Conservation (phyloP, 2,113 vertebrate genomes). For the Lamprotornis superbus region DNA sequence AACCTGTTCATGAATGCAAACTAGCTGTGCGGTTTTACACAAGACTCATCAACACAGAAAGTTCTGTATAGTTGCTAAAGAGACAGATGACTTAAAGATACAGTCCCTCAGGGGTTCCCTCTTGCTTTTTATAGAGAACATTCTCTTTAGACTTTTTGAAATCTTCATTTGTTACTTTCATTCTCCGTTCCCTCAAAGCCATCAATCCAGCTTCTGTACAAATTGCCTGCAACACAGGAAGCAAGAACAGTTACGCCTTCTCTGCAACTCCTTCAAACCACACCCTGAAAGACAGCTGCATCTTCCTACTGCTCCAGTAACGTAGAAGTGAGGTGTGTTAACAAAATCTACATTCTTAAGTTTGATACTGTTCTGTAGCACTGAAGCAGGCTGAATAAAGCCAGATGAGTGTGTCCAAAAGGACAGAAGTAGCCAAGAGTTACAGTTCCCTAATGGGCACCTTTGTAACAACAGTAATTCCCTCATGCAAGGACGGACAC, state of each 20-base stretch:
- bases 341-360: not conserved
- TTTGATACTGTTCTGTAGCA: not conserved
- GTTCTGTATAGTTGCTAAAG: not conserved
- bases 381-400: not conserved
- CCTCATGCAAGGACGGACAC: not conserved
- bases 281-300: not conserved
- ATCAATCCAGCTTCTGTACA: slow-evolving; percentile 97
- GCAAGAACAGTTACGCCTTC: not conserved
- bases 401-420: not conserved
- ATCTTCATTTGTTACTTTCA: slow-evolving; percentile 99
- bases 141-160: slow-evolving; percentile 99
- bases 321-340: not conserved
- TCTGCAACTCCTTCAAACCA: not conserved
- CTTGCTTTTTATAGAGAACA: slow-evolving; percentile 97
- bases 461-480: not conserved
- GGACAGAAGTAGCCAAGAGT: not conserved
- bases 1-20: not conserved
- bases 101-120: slow-evolving; percentile 95
- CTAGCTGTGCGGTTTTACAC: not conserved
- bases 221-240: slow-evolving; percentile 83
- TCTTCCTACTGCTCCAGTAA: accelerated
- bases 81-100: slow-evolving; percentile 71
- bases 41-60: not conserved
- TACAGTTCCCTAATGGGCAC: not conserved
- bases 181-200: slow-evolving; percentile 92